Percentiles rank a stretch among this genome's conserved stretches.
These are phyloP conservation scores for Cephus runcator DNA, from an alignment of 2,888 invertebrate species.

Conservation along the genomic window DNA sequence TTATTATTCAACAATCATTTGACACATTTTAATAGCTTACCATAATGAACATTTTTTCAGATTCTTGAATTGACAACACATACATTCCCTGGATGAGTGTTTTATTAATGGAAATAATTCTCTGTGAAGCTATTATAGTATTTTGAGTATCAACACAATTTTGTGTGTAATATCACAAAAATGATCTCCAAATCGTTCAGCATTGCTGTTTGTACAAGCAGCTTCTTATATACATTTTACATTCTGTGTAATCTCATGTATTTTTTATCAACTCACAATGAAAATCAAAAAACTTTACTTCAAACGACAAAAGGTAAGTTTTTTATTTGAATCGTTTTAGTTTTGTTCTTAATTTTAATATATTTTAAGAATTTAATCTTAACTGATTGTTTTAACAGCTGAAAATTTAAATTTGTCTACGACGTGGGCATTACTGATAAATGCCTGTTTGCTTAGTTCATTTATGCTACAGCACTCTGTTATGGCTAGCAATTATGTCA, in stretches of 20 bases:
- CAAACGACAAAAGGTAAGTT: slow-evolving; percentile 32
- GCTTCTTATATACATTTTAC: slow-evolving; percentile 68
- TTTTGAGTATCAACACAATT: background rate
- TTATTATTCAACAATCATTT: background rate
- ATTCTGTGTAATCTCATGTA: slow-evolving; percentile 68
- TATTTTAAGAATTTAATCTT: slow-evolving; percentile 44
- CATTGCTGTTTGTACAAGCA: slow-evolving; percentile 60
- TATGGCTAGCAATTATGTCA: slow-evolving; percentile 67
- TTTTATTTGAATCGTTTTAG: slow-evolving; percentile 1
- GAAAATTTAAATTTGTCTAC: slow-evolving; percentile 49
- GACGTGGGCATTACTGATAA: slow-evolving; percentile 62
- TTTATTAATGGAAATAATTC: background rate
- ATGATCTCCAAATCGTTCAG: slow-evolving; percentile 50
- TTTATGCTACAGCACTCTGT: slow-evolving; percentile 72
- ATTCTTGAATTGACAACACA: background rate
- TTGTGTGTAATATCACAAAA: slow-evolving; percentile 6
- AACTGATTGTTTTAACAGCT: slow-evolving; percentile 6
- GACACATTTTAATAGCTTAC: background rate
- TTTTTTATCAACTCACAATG: slow-evolving; percentile 68
- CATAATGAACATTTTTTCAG: background rate
- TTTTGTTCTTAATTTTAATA: slow-evolving; percentile 5
- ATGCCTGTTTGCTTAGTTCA: slow-evolving; percentile 66
- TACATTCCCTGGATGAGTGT: background rate
- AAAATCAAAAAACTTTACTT: slow-evolving; percentile 43
- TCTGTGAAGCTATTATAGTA: background rate